Base-by-base conservation (phyloP, 1,140 invertebrate species). In the Drosophila bipectinata region DNA sequence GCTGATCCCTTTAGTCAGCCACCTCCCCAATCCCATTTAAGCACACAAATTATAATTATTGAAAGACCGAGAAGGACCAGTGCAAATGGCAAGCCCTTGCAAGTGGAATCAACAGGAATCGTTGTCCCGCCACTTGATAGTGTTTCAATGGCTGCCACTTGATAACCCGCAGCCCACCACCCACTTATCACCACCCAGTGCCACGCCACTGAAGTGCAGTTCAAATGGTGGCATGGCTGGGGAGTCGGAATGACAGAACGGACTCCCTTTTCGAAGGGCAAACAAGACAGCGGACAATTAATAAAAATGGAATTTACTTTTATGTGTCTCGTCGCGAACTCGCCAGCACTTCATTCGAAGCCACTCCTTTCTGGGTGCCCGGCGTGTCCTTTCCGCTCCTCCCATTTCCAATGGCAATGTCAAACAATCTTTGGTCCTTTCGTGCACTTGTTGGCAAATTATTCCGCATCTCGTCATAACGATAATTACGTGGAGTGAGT, bases 31-130 rank as follows among this genome's bases (percentile, higher is more conserved):
- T 34, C 63, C 78, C 76, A 71, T 83, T 83, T 79, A 84, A 84
- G 71, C 61, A 79, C 64, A 79, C 72, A 83, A 83, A 84, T 84
- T 84, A 83, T 84, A 83, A 84, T 79, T 84, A 83, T 83, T 76
- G 54, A 75, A 71, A 56, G 57, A 47, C 21, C 34, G 12, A 49
- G 28, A 41, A 32, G 53, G 54, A 47, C 12, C 54, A 21, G 59
- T 5, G 4, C 30, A 37, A 37, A 37, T 34, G 34, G 12, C 34
- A 37, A 30, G 21, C 52, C 59, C 48, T 56, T 30, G 55, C 32
- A 54, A 34, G 45, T 34, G 55, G 47, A 66, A 44, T 64, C 45
- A 41, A 37, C 24, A 39, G 52, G 37, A 74, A 34, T 37, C 39
- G 32, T 34, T 34, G 32, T 34, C 32, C 21, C 53, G 53, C 39